A percentile compares a stretch with the other conserved stretches of the same genome.
These are phyloP conservation scores for Tachyglossus aculeatus DNA, from an alignment of 2,797 vertebrate species.

Conservation along the genomic window DNA sequence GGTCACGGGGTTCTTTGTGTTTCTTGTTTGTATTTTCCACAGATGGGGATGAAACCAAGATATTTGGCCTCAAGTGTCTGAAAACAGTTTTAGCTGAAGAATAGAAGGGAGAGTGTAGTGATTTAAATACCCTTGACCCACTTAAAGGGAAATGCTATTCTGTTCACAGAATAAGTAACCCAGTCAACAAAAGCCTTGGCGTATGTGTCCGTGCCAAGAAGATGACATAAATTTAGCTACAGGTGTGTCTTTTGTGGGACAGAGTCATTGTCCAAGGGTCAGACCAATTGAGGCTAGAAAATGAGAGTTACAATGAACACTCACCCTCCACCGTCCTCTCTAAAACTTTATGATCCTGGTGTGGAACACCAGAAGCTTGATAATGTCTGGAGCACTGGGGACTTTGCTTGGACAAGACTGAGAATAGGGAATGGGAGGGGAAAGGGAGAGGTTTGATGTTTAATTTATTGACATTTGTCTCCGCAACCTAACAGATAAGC, in stretches of 20 bases:
- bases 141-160: conserved; percentile 5
- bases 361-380: too few relatives aligned
- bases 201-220: background rate
- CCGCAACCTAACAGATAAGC: too few relatives aligned
- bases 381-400: too few relatives aligned
- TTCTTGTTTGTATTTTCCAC: conserved; percentile 49
- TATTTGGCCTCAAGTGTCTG: conserved; percentile 42
- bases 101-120: background rate
- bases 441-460: too few relatives aligned
- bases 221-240: background rate
- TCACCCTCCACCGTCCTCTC: too few relatives aligned
- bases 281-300: too few relatives aligned
- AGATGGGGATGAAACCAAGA: conserved; percentile 39
- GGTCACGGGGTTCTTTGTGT: conserved; percentile 23
- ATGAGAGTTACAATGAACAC: too few relatives aligned
- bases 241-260: conserved; percentile 10
- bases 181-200: conserved; percentile 6
- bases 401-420: too few relatives aligned
- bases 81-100: background rate
- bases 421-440: too few relatives aligned
- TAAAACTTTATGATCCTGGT: too few relatives aligned
- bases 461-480: too few relatives aligned
- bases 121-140: conserved; percentile 18
- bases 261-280: too few relatives aligned
- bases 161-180: background rate